Evolutionary conservation across 1,140 invertebrate species (phyloP).

Genomic region (Pseudachorutes palmiensis): DNA sequence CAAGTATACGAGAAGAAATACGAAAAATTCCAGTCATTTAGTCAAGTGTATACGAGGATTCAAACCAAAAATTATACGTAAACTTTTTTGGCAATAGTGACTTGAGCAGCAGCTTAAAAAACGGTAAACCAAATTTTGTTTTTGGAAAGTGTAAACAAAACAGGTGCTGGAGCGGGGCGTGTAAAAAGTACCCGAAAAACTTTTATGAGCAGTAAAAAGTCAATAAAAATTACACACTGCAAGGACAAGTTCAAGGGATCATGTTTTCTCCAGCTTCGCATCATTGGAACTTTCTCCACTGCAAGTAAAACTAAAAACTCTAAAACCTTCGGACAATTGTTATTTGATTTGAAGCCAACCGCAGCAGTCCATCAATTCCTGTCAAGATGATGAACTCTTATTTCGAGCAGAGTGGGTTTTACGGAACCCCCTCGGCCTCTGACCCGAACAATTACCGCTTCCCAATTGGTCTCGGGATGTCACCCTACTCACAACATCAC

Average conservation of each 20-base stretch:
- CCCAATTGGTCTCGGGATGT: slow-evolving; percentile 73
- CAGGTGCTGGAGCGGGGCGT: neutral
- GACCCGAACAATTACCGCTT: slow-evolving; percentile 57
- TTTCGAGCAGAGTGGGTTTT: slow-evolving; percentile 88
- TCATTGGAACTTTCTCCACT: neutral
- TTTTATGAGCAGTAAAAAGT: slow-evolving; percentile 1
- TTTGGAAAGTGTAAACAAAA: neutral
- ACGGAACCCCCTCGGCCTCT: slow-evolving; percentile 64
- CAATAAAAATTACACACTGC: slow-evolving; percentile 17
- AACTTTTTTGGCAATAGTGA: neutral
- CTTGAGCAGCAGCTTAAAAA: neutral
- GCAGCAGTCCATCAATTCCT: neutral
- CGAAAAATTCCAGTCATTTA: slow-evolving; percentile 23
- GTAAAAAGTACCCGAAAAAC: neutral
- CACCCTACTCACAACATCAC: slow-evolving; percentile 61
- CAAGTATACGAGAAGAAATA: slow-evolving; percentile 21
- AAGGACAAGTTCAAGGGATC: neutral
- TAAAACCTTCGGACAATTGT: neutral
- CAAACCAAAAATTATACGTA: neutral
- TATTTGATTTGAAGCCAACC: neutral
- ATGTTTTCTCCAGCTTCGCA: neutral
- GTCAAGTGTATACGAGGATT: neutral
- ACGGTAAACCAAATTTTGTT: neutral
- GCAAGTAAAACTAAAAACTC: neutral
- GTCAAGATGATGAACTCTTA: slow-evolving; percentile 76